A percentile compares a stretch with the other conserved stretches of the same genome.
These are phyloP conservation scores for Bolborhynchus lineola DNA, from an alignment of 2,113 vertebrate genomes.

Conservation along the genomic window DNA sequence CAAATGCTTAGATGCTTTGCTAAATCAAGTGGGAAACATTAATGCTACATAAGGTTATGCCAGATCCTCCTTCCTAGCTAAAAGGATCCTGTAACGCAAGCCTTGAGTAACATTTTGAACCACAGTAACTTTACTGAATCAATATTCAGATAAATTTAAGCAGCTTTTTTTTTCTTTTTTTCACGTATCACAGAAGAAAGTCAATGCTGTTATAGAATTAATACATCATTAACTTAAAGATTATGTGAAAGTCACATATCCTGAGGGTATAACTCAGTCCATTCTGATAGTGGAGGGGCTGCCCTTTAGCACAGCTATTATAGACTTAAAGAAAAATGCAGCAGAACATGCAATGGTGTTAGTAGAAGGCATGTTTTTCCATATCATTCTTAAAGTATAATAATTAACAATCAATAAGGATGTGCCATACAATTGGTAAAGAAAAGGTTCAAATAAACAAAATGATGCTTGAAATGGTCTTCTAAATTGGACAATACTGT, in stretches of 20 bases:
- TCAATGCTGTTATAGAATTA: background rate
- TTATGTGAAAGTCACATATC: background rate
- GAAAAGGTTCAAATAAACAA: background rate
- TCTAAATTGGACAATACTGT: background rate
- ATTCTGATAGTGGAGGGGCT: background rate
- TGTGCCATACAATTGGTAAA: background rate
- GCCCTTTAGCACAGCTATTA: background rate
- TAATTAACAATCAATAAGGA: background rate
- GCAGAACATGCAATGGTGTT: background rate
- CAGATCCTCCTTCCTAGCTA: background rate
- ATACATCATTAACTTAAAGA: background rate
- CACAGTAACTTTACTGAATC: background rate
- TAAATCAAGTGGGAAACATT: fast-evolving
- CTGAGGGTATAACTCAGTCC: background rate
- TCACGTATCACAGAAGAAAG: background rate
- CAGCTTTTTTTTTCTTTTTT: background rate
- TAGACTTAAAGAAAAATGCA: background rate
- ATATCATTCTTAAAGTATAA: background rate
- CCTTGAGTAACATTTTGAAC: background rate
- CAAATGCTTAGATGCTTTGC: background rate
- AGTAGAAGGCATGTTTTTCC: background rate
- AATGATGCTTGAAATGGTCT: background rate
- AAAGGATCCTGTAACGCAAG: background rate
- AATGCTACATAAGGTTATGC: background rate
- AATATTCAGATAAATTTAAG: background rate